Conservation (phyloP, 2,888 invertebrate species). For the Parapristionchus giblindavisi region DNA sequence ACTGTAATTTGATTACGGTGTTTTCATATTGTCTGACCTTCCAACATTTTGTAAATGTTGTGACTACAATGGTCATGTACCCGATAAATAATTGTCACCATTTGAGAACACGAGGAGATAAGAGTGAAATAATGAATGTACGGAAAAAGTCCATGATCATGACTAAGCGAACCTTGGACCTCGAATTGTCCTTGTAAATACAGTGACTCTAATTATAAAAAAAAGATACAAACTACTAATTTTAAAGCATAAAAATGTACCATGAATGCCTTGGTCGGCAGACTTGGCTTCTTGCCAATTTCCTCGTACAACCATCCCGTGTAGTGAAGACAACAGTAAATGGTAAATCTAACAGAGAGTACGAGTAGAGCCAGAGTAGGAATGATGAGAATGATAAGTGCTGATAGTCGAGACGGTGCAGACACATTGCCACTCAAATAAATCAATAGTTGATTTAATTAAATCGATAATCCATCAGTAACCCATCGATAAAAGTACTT, state of each 20-base stretch:
- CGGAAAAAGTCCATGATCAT: no score
- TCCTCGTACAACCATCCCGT: conserved; percentile 61
- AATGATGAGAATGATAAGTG: background rate
- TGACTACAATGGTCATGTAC: no score
- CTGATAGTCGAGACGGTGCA: background rate
- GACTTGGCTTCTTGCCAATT: conserved; percentile 55
- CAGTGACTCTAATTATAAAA: no score
- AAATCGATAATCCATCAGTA: background rate
- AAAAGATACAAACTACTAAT: no score
- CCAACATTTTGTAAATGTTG: no score
- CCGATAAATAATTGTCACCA: no score
- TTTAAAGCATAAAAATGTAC: no score
- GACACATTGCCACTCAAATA: conserved; percentile 20
- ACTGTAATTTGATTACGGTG: background rate
- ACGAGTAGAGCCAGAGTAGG: conserved; percentile 6
- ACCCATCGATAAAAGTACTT: background rate
- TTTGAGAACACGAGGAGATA: no score
- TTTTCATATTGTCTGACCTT: no score
- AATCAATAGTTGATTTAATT: background rate
- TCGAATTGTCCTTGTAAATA: no score
- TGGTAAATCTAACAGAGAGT: conserved; percentile 17
- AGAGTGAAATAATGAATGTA: no score
- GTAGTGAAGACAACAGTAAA: conserved; percentile 40
- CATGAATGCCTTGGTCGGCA: conserved; percentile 58
- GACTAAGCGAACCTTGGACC: no score